Conservation (phyloP, 2,888 invertebrate genomes). For the Lepetodrilus schrolli region DNA sequence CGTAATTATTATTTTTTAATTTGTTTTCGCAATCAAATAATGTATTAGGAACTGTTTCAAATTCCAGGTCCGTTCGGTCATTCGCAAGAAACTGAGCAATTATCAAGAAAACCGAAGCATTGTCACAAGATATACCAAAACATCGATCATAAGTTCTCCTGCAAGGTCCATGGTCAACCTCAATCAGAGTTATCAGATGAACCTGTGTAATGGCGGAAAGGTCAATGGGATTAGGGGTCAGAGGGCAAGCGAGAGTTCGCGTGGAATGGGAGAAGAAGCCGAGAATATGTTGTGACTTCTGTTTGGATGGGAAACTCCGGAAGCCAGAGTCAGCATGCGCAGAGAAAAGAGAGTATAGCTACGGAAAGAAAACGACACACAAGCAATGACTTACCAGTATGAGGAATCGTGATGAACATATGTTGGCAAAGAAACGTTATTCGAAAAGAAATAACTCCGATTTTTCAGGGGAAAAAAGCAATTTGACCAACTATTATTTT, state of each 20-base stretch:
- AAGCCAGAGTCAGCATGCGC: background rate
- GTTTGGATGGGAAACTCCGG: background rate
- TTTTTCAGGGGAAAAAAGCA: too few species aligned
- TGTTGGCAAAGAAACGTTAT: too few species aligned
- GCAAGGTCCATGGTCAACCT: slow-evolving; percentile 44
- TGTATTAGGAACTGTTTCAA: too few species aligned
- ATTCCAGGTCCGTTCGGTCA: slow-evolving; percentile 54
- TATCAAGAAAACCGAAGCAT: slow-evolving; percentile 59
- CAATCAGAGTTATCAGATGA: slow-evolving; percentile 32
- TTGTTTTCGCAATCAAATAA: too few species aligned
- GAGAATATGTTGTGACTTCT: slow-evolving; percentile 42
- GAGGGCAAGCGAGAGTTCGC: slow-evolving; percentile 28
- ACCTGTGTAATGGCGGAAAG: slow-evolving; percentile 35
- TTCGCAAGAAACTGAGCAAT: slow-evolving; percentile 59
- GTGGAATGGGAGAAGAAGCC: slow-evolving; percentile 34
- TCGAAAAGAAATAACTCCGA: too few species aligned
- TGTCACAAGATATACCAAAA: slow-evolving; percentile 60
- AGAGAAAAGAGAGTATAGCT: background rate
- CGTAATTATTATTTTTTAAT: too few species aligned
- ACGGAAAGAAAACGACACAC: too few species aligned
- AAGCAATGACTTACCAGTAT: too few species aligned
- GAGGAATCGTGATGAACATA: too few species aligned
- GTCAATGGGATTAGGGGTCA: background rate
- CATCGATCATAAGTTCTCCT: slow-evolving; percentile 55
- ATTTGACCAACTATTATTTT: too few species aligned